Evolutionary conservation across 2,888 invertebrate species (phyloP).

Genomic region (Tuta absoluta): DNA sequence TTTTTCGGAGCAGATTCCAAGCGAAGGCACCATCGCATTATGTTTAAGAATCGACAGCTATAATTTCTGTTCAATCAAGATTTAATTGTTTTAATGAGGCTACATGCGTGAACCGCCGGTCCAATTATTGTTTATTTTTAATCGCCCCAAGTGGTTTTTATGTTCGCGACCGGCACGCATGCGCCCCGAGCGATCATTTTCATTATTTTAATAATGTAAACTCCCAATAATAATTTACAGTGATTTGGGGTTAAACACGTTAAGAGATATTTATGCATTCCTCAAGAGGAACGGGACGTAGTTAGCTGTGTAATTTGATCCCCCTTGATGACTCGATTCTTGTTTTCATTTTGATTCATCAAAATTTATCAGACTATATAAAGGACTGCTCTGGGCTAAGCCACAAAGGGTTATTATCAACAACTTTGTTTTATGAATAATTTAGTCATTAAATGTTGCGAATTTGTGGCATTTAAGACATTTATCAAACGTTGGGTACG

Average conservation of each 20-base stretch:
- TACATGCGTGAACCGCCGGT: slow-evolving; percentile 80
- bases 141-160: slow-evolving; percentile 80
- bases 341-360: slow-evolving; percentile 54
- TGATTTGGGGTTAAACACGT: slow-evolving; percentile 81
- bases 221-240: slow-evolving; percentile 81
- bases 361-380: slow-evolving; percentile 29
- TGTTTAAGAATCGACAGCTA: slow-evolving; percentile 81
- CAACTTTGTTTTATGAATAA: slow-evolving; percentile 23
- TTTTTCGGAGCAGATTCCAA: slow-evolving; percentile 77
- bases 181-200: slow-evolving; percentile 78
- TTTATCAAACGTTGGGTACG: slow-evolving; percentile 2
- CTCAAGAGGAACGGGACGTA: slow-evolving; percentile 59
- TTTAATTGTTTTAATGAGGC: slow-evolving; percentile 82
- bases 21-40: slow-evolving; percentile 75
- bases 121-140: slow-evolving; percentile 82
- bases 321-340: slow-evolving; percentile 50
- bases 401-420: slow-evolving; percentile 20
- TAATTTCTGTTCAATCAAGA: slow-evolving; percentile 82
- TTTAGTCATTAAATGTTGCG: slow-evolving; percentile 25
- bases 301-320: slow-evolving; percentile 72
- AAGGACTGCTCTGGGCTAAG: slow-evolving; percentile 26
- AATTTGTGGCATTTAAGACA: slow-evolving; percentile 17
- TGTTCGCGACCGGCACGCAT: slow-evolving; percentile 79
- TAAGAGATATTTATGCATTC: slow-evolving; percentile 78
- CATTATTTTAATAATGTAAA: slow-evolving; percentile 82